Conservation (phyloP, 2,797 vertebrate species). For the Melanotaenia maccullochi region DNA sequence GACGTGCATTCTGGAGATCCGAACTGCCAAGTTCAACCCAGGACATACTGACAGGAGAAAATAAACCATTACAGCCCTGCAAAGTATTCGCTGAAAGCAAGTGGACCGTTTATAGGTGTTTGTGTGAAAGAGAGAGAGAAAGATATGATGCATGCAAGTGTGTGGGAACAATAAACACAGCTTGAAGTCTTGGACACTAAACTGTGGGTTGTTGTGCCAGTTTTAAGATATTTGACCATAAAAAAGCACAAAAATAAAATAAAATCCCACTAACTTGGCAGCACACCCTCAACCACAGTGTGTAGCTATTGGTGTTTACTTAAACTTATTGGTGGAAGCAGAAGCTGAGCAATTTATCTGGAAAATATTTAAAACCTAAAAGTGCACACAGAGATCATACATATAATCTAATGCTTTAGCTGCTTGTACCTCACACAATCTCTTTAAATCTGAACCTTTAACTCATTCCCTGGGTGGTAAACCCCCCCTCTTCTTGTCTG, state of each 20-base stretch:
- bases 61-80: constrained; percentile 65
- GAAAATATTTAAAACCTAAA: background rate
- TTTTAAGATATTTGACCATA: constrained; percentile 52
- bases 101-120: constrained; percentile 27
- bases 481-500: constrained; percentile 8
- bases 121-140: constrained; percentile 1
- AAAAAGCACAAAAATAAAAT: constrained; percentile 47
- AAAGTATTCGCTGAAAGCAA: constrained; percentile 54
- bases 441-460: constrained; percentile 14
- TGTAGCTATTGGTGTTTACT: constrained; percentile 6
- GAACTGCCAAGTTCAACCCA: constrained; percentile 52
- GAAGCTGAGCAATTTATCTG: constrained; percentile 7
- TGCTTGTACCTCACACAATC: constrained; percentile 10
- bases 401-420: background rate
- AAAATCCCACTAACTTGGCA: constrained; percentile 26
- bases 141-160: constrained; percentile 52
- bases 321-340: constrained; percentile 6
- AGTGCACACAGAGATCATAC: background rate
- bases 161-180: constrained; percentile 65
- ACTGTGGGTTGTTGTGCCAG: constrained; percentile 34
- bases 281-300: constrained; percentile 24
- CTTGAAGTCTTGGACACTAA: constrained; percentile 46
- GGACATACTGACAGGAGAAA: constrained; percentile 62
- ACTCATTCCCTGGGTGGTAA: constrained; percentile 3
- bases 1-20: constrained; percentile 41